Evolutionary conservation across 2,797 vertebrate species (phyloP), one percentile per base, ranked within the genome.

Genomic region (Alca torda): DNA sequence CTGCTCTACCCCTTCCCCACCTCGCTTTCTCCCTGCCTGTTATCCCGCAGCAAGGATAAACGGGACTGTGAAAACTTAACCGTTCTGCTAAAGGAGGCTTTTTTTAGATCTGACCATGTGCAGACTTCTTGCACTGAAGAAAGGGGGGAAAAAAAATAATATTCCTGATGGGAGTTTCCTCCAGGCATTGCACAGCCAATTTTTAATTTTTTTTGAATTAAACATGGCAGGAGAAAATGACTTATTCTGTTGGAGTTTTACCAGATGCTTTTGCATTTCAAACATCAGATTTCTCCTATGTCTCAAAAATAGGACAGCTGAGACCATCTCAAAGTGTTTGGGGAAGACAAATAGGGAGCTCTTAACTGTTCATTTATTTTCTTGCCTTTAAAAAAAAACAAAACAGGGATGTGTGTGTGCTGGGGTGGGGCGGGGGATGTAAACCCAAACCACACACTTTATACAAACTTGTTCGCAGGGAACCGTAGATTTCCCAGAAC

Each of bases 41-140:
- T 28, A 37, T 6, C 48, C 48, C 10, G 3, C 46, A 59, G 51
- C 8, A 41, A 60, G 31, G 54, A 4, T 18, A 16, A 61, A 67
- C 2, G 2, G 30, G n/a, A 30, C 33, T 2, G 12, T 16, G 41
- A 41, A 87, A 82, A 43, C 8, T 1, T 3, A 10, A 46, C 0
- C 4, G 8, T 35, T 74, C 37, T 65, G 33, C 39, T 46, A 12
- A 37, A 73, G n/a, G 25, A 68, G 15, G 5, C 4, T 14, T 41
- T 63, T 63, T 79, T 3, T 48, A 37, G 5, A 59, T 28, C 39
- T 30, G 35, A 26, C 11, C 51, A 13, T 13, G 21, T 35, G 6
- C 14, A 35, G 26, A 41, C 4, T 77, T 43, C n/a, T 79, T 39
- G 53, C 13, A 43, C 37, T 60, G 57, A 70, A 69, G 19, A 53